Conservation (phyloP, 2,888 invertebrate genomes). For the Apodemia zela region DNA sequence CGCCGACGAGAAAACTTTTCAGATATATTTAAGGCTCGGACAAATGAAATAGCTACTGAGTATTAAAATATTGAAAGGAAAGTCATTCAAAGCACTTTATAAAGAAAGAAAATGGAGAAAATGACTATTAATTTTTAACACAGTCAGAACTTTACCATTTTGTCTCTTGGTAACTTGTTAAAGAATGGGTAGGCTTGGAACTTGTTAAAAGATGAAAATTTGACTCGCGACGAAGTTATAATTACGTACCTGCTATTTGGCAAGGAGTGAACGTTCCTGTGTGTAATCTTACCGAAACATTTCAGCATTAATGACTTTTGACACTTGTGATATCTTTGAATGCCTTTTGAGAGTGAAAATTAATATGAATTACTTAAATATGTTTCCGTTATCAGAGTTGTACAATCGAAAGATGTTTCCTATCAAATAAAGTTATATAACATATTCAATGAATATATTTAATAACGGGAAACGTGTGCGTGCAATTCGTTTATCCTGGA, state of each 20-base stretch:
- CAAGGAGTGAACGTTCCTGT: not conserved
- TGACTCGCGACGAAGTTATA: conserved; percentile 3
- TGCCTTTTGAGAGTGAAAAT: not conserved
- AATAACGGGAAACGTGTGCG: too few relatives aligned
- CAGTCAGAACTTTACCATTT: conserved; percentile 19
- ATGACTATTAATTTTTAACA: conserved; percentile 26
- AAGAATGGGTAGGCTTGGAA: conserved; percentile 12
- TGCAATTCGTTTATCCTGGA: too few relatives aligned
- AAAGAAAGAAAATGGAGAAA: conserved; percentile 9
- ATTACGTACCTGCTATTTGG: conserved; percentile 5
- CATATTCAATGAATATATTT: too few relatives aligned
- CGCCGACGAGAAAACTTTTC: not conserved
- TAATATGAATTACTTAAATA: too few relatives aligned
- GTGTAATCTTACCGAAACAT: not conserved
- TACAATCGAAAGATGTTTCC: too few relatives aligned
- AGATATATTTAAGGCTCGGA: not conserved
- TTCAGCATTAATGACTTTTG: not conserved
- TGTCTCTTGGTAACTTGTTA: conserved; percentile 9
- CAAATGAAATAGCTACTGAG: not conserved
- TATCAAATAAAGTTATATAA: too few relatives aligned
- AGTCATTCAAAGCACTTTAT: conserved; percentile 9
- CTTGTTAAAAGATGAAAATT: conserved; percentile 13
- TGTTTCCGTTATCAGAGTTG: too few relatives aligned
- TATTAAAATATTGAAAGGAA: conserved; percentile 11
- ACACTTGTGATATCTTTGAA: not conserved